These are phyloP conservation scores for Onthophagus sagittarius DNA, from an alignment of 2,888 invertebrate genomes.

Conservation along the genomic window DNA sequence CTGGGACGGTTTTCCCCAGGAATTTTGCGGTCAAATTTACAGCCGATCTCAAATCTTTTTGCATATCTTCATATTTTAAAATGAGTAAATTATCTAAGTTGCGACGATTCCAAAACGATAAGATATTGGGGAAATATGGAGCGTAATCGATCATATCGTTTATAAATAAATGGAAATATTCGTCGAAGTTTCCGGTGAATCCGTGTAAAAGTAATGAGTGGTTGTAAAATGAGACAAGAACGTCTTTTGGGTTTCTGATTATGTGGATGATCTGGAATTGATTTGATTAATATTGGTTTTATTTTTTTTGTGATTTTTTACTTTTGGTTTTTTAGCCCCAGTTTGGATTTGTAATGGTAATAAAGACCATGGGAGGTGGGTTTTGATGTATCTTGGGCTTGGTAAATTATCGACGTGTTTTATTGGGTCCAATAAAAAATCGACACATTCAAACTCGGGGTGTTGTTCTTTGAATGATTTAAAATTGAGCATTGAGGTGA, in stretches of 20 bases:
- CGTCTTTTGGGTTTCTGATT: constrained; percentile 28
- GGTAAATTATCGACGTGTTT: not conserved
- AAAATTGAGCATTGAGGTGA: constrained; percentile 12
- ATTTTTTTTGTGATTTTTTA: too few species aligned
- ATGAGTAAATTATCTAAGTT: constrained; percentile 16
- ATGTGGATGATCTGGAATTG: constrained; percentile 29
- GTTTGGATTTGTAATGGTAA: constrained; percentile 33
- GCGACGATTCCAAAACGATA: constrained; percentile 15
- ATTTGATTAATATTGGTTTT: too few species aligned
- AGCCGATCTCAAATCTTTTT: constrained; percentile 45
- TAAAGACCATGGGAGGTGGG: constrained; percentile 29
- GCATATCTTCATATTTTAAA: constrained; percentile 24
- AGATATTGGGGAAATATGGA: constrained; percentile 17
- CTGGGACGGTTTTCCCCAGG: constrained; percentile 39
- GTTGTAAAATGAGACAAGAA: constrained; percentile 26
- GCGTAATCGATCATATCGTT: constrained; percentile 47
- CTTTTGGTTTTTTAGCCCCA: constrained; percentile 33
- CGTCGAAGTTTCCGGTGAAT: constrained; percentile 41
- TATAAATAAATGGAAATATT: constrained; percentile 18
- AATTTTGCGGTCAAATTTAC: constrained; percentile 46
- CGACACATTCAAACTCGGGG: constrained; percentile 13
- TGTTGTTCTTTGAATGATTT: constrained; percentile 6
- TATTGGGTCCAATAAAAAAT: constrained; percentile 7
- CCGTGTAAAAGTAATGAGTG: constrained; percentile 46
- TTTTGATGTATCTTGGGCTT: constrained; percentile 25